Percentiles rank a stretch among this genome's conserved stretches.
phyloP scores from a whole-genome alignment of 2,113 vertebrate species.

The Phaethornis superciliosus region DNA sequence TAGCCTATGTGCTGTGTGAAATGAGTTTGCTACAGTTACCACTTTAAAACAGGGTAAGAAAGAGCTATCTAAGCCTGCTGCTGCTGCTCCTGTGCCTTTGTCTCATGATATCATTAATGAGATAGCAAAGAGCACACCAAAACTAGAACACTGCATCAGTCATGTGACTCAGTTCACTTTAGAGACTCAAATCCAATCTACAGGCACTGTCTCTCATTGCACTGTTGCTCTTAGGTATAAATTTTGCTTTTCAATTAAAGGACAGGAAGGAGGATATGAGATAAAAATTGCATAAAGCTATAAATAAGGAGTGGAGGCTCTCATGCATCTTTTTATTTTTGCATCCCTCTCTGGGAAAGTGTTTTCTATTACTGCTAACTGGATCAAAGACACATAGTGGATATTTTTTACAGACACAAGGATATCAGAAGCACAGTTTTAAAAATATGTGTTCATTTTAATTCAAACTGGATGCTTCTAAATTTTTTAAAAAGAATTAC shows the following conservation, averaged over 20 bases:
- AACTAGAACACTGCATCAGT: constrained; percentile 17
- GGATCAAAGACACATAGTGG: background rate
- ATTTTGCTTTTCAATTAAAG: constrained; percentile 18
- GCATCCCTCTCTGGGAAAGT: background rate
- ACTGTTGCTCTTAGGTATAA: constrained; percentile 32
- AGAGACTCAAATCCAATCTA: constrained; percentile 9
- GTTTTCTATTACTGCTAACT: background rate
- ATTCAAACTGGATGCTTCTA: background rate
- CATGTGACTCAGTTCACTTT: background rate
- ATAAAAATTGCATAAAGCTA: constrained; percentile 49
- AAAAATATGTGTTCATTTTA: background rate
- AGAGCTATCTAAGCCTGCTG: background rate
- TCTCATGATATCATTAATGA: constrained; percentile 47
- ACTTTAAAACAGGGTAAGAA: background rate
- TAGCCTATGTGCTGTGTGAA: background rate
- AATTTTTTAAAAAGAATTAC: background rate
- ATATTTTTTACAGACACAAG: background rate
- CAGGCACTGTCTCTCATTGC: constrained; percentile 41
- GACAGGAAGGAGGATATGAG: background rate
- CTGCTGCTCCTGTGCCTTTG: constrained; percentile 3
- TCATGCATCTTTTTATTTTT: constrained; percentile 6
- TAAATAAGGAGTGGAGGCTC: constrained; percentile 14
- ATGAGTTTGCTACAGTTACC: background rate
- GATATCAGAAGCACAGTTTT: background rate
- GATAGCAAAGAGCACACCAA: constrained; percentile 29